Evolutionary conservation across 2,888 invertebrate genomes (phyloP).

Genomic region (Globia sparganii): DNA sequence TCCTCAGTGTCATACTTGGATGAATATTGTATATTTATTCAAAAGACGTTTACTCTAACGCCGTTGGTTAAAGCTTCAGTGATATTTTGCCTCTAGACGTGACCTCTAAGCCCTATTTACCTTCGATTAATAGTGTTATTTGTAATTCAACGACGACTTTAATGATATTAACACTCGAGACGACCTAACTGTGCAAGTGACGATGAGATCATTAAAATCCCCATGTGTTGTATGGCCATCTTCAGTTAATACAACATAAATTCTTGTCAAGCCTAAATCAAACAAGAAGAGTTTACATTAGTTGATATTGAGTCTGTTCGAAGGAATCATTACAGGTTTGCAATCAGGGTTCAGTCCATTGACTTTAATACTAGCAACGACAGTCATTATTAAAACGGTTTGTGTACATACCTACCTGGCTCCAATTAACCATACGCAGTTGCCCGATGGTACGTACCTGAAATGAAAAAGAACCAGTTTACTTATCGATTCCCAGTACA

Average conservation of each 20-base stretch:
- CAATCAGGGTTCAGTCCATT: slow-evolving; percentile 66
- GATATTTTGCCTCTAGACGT: slow-evolving; percentile 31
- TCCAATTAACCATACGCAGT: slow-evolving; percentile 67
- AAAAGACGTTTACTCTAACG: slow-evolving; percentile 19
- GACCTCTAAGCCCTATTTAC: slow-evolving; percentile 65
- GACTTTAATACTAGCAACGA: slow-evolving; percentile 61
- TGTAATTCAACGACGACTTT: slow-evolving; percentile 56
- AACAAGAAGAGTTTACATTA: slow-evolving; percentile 53
- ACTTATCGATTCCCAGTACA: slow-evolving; percentile 73
- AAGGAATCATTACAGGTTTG: slow-evolving; percentile 65
- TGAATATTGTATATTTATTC: slow-evolving; percentile 43
- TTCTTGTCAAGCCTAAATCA: slow-evolving; percentile 50
- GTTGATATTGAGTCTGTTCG: slow-evolving; percentile 61
- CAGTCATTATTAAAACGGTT: slow-evolving; percentile 68
- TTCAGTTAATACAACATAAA: slow-evolving; percentile 27
- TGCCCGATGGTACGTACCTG: slow-evolving; percentile 75
- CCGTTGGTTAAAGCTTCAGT: slow-evolving; percentile 37
- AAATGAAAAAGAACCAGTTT: slow-evolving; percentile 75
- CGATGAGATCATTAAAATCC: slow-evolving; percentile 52
- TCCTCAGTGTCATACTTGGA: slow-evolving; percentile 33
- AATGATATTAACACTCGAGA: slow-evolving; percentile 46
- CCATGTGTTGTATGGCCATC: slow-evolving; percentile 26
- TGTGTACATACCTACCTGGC: slow-evolving; percentile 68
- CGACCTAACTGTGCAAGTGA: slow-evolving; percentile 8
- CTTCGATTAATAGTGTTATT: slow-evolving; percentile 58